Percentiles rank a stretch among this genome's conserved stretches.
These are phyloP conservation scores for Orussus abietinus DNA, from an alignment of 1,140 invertebrate genomes.

Conservation along the genomic window DNA sequence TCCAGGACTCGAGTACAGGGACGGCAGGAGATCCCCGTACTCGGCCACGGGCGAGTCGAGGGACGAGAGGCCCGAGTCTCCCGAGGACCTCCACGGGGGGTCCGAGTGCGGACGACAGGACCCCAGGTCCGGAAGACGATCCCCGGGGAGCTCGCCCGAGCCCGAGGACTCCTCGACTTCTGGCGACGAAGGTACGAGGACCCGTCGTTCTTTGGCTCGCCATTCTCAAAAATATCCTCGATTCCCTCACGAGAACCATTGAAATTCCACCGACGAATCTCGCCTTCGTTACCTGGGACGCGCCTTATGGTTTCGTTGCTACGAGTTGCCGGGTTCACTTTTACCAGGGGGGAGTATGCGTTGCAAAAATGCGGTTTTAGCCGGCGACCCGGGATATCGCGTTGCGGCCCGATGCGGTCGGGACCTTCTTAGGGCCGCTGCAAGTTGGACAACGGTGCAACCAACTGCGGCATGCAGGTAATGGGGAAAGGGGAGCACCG, in stretches of 20 bases:
- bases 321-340: no score
- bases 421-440: no score
- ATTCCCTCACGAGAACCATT: background rate
- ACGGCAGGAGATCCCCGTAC: conserved; percentile 16
- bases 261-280: no score
- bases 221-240: background rate
- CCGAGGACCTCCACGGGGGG: conserved; percentile 22
- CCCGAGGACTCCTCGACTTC: conserved; percentile 49
- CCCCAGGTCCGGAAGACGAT: conserved; percentile 25
- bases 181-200: conserved; percentile 48
- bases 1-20: conserved; percentile 29
- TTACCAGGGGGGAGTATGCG: no score
- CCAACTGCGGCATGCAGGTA: no score
- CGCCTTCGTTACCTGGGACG: no score
- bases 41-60: conserved; percentile 20
- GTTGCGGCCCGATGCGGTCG: no score
- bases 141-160: conserved; percentile 40
- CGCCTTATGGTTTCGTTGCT: no score
- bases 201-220: background rate
- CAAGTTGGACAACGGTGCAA: no score
- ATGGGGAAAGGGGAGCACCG: no score
- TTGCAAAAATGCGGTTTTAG: no score
- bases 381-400: no score
- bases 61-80: conserved; percentile 19
- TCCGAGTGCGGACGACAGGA: conserved; percentile 24